Conservation (phyloP, 2,888 invertebrate genomes). For the Cyclophora punctaria region DNA sequence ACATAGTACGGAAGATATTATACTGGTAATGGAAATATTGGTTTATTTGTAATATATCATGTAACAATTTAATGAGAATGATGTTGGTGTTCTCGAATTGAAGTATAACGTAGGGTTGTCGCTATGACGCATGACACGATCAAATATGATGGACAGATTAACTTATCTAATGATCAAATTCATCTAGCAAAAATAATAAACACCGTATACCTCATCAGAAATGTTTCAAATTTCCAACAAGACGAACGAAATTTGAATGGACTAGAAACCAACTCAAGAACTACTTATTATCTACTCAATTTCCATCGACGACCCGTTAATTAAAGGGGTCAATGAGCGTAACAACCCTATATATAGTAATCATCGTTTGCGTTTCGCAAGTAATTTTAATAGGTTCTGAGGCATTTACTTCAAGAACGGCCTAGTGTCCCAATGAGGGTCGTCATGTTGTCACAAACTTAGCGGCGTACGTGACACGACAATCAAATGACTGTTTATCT, state of each 20-base stretch:
- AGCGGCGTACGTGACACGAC: slow-evolving; percentile 46
- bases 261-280: too few relatives aligned
- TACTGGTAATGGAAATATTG: slow-evolving; percentile 1
- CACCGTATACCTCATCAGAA: too few relatives aligned
- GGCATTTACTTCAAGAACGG: slow-evolving; percentile 42
- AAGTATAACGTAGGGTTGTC: too few relatives aligned
- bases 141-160: too few relatives aligned
- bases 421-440: slow-evolving; percentile 38
- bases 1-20: slow-evolving; percentile 19
- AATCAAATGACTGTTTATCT: slow-evolving; percentile 44
- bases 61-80: slow-evolving; percentile 1
- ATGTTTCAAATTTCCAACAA: too few relatives aligned
- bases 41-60: slow-evolving; percentile 5
- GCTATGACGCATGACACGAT: too few relatives aligned
- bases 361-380: slow-evolving; percentile 40
- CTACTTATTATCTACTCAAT: too few relatives aligned
- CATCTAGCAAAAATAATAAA: too few relatives aligned
- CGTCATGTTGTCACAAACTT: slow-evolving; percentile 44
- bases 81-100: too few relatives aligned
- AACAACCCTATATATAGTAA: not conserved
- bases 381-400: slow-evolving; percentile 31
- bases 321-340: not conserved
- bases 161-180: too few relatives aligned
- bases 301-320: too few relatives aligned
- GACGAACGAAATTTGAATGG: too few relatives aligned